Percentiles rank a stretch among this genome's conserved stretches.
phyloP scores from a whole-genome alignment of 2,797 vertebrate genomes.

The Manis javanica region DNA sequence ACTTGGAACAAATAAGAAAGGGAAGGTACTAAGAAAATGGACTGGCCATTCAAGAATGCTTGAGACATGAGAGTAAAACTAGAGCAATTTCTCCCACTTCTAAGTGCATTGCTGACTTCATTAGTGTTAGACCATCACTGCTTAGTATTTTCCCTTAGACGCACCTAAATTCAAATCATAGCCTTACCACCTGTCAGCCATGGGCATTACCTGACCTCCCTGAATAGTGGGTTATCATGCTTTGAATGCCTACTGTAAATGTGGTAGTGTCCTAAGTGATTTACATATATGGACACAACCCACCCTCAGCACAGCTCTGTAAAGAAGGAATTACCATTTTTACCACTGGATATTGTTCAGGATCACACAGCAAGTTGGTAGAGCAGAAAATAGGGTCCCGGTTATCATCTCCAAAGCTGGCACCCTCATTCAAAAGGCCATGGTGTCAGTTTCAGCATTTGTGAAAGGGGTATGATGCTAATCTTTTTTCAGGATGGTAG shows the following conservation, averaged over 20 bases:
- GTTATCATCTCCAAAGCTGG: too few species aligned
- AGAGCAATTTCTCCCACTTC: neutral
- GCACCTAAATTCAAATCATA: neutral
- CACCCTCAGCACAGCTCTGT: neutral
- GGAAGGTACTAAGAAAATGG: neutral
- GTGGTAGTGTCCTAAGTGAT: neutral
- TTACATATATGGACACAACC: neutral
- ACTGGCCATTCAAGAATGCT: neutral
- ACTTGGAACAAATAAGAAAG: neutral
- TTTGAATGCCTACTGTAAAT: too few species aligned
- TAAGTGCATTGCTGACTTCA: neutral
- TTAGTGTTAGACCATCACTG: neutral
- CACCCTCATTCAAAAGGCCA: neutral
- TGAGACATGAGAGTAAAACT: neutral
- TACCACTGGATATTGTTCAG: neutral
- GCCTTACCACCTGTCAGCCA: neutral
- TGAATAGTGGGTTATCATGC: neutral
- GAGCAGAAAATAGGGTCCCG: neutral
- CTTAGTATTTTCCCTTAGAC: neutral
- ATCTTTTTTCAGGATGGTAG: neutral
- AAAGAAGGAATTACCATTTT: neutral
- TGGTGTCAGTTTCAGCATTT: neutral
- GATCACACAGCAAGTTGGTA: neutral
- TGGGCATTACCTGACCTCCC: neutral
- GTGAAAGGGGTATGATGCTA: too few species aligned